Evolutionary conservation across 2,888 invertebrate species (phyloP).

Genomic region (Eupeodes luniger): DNA sequence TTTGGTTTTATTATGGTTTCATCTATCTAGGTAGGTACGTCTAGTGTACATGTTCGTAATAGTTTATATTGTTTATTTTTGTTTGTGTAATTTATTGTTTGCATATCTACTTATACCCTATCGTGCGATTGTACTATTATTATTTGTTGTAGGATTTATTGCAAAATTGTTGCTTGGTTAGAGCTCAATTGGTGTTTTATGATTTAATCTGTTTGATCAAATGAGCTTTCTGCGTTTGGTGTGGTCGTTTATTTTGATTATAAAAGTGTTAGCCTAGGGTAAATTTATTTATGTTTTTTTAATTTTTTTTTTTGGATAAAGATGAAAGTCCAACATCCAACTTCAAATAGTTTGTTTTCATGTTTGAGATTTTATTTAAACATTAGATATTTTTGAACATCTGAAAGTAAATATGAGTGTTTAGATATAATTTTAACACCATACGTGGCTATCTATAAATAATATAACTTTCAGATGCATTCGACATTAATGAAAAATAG

Average conservation of each 20-base stretch:
- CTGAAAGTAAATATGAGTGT: no score
- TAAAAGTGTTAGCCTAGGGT: constrained; percentile 19
- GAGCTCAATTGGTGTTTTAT: constrained; percentile 16
- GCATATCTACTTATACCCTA: not conserved
- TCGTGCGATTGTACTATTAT: constrained; percentile 11
- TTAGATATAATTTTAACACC: no score
- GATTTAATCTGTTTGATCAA: constrained; percentile 24
- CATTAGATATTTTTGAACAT: no score
- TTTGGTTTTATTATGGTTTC: not conserved
- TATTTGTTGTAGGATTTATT: constrained; percentile 31
- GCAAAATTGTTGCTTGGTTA: constrained; percentile 8
- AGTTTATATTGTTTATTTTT: not conserved
- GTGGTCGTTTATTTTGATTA: not conserved
- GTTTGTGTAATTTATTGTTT: not conserved
- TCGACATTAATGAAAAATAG: no score
- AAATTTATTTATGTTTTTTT: not conserved
- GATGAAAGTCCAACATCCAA: not conserved
- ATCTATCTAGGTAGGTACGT: not conserved
- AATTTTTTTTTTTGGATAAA: not conserved
- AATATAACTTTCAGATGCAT: no score
- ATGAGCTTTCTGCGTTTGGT: not conserved
- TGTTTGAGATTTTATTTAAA: not conserved
- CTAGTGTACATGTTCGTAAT: no score
- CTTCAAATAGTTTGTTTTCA: not conserved
- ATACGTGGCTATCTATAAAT: no score